Evolutionary conservation across 2,888 invertebrate species (phyloP).

Genomic region (Athalia circularis): DNA sequence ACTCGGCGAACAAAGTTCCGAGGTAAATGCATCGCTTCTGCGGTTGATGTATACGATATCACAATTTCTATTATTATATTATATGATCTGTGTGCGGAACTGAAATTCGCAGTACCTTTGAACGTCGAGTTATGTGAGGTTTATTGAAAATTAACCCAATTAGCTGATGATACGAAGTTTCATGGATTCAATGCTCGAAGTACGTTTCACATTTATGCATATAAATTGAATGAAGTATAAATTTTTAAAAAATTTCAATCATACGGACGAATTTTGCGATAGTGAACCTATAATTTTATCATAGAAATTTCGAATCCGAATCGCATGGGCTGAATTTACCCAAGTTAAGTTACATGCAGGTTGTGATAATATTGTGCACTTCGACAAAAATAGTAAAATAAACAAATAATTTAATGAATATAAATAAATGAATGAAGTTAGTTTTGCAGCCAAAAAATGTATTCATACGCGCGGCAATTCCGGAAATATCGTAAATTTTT

Average conservation of each 20-base stretch:
- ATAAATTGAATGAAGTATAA: too few relatives aligned
- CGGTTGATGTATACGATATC: too few relatives aligned
- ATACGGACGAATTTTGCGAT: too few relatives aligned
- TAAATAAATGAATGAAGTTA: too few relatives aligned
- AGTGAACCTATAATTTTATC: too few relatives aligned
- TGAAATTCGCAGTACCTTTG: neutral
- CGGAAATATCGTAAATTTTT: slow-evolving; percentile 40
- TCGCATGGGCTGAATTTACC: too few relatives aligned
- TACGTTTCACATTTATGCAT: slow-evolving; percentile 5
- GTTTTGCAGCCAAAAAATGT: slow-evolving; percentile 19
- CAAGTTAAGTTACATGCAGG: too few relatives aligned
- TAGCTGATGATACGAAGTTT: slow-evolving; percentile 24
- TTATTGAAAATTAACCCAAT: slow-evolving; percentile 37
- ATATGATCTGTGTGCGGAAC: neutral
- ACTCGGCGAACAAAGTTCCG: neutral
- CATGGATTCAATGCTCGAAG: neutral
- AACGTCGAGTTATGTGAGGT: neutral
- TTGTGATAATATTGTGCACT: too few relatives aligned
- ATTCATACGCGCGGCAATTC: slow-evolving; percentile 31
- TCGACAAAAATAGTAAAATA: too few relatives aligned
- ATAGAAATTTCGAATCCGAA: too few relatives aligned
- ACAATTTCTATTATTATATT: slow-evolving; percentile 11
- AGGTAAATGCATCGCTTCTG: neutral
- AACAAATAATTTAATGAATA: too few relatives aligned
- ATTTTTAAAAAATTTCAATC: too few relatives aligned